Evolutionary conservation across 1,140 invertebrate genomes (phyloP), one percentile per base, ranked within the genome.

Genomic region (Drosophila asahinai): DNA sequence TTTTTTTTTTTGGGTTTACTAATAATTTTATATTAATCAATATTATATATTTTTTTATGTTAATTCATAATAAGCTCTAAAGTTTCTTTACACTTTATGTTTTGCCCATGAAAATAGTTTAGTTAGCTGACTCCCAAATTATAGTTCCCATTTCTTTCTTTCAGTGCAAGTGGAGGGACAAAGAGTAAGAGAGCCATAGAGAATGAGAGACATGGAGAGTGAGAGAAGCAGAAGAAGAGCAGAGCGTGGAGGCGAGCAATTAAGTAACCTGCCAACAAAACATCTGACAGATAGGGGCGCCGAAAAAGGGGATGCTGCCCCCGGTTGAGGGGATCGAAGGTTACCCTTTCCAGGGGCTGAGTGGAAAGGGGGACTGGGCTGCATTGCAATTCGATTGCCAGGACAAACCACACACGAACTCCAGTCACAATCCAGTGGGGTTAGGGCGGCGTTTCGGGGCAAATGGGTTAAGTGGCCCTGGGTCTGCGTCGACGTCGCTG

Each of bases 251-350:
- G 67, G 73, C 83, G 83, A 92, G 86, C 91, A 92, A 92, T 92
- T 92, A 92, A 92, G 91, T 77, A 92, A 92, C 74, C 91, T 92
- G 91, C 91, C 91, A 92, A 79, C 86, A 81, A 83, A 83, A 79
- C 79, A 82, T 81, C 76, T 84, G 82, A 86, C 82, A 84, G 77
- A 71, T 63, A 59, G 30, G 76, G 43, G 57, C n/a, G 42, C 9
- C 25, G 27, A n/a, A 12, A 30, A 42, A 11, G 38, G 40, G 38
- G 38, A n/a, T 27, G 49, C 9, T 38, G 36, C 12, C 36, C 17
- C 36, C 17, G 12, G 11, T 38, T 33, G 17, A 36, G 43, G 40
- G 40, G 54, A 75, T 70, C 64, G 52, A 60, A 67, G 78, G 82
- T 67, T 80, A 67, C 76, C 19, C 71, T 52, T 59, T 80, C 71